Base-by-base conservation (phyloP, 2,113 vertebrate genomes). In the Hippoglossus stenolepis region DNA sequence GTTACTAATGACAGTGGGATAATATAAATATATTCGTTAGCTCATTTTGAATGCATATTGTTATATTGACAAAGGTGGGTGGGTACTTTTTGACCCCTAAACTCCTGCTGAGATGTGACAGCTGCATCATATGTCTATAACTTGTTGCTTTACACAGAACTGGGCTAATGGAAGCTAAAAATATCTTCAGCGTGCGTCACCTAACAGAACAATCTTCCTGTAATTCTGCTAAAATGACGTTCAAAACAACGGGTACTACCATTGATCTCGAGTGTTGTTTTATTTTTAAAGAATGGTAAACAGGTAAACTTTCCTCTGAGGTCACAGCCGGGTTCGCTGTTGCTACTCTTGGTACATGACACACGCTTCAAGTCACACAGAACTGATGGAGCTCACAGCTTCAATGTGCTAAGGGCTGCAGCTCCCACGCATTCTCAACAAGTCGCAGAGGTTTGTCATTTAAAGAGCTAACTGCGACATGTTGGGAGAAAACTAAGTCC, bases 81-180 rank as follows among this genome's bases (percentile, higher is more conserved):
- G 20, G 28, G 21, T 17, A 18, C 53, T 74, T 67, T 26, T 68
- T 53, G 49, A 43, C 35, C 21, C 28, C 35, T 10, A 8, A 64
- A 28, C 38, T 49, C 53, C 70, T 26, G 31, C 73, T 80, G 24
- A 73, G 76, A 73, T 80, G 68, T 79, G 75, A 73, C 78, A 72
- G 75, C 21, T 83, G 74, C 65, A 79, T 83, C 68, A 80, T 9
- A 79, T 69, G 18, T 49, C 28, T 58, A 43, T 24, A 64, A 82
- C 86, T 88, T 89, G 81, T 81, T 89, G 83, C 81, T 85, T 73
- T 57, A 62, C 60, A 49, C 24, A 73, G 57, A 91, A 84, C 75
- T 84, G 35, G 86, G 90, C 77, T 89, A 89, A 90, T 90, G 83
- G 51, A 73, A 71, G 43, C 81, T 89, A 86, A 81, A 84, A 79